phyloP scores from a whole-genome alignment of 2,888 invertebrate species.

The Sphecodes monilicornis region DNA sequence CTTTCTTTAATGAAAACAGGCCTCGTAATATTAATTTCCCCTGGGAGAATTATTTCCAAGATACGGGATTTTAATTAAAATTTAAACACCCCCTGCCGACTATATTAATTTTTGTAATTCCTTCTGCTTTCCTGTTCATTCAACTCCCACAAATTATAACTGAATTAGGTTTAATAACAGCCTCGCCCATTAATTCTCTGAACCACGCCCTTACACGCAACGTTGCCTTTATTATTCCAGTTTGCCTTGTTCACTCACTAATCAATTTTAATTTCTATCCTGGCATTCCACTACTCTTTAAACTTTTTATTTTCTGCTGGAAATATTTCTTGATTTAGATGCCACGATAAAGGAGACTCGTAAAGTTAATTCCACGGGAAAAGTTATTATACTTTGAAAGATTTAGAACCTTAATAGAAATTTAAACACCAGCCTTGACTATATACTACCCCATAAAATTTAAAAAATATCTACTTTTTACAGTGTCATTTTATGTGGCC shows the following conservation, averaged over 20 bases:
- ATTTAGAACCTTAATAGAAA: neutral
- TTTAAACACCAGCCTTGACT: neutral
- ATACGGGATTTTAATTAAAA: neutral
- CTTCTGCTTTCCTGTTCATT: neutral
- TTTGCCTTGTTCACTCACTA: neutral
- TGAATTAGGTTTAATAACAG: slow-evolving; percentile 4
- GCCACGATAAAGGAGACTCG: neutral
- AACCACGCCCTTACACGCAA: neutral
- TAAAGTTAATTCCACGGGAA: neutral
- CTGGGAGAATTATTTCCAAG: neutral
- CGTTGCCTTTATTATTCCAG: neutral
- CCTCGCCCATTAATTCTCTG: neutral
- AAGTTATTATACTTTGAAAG: neutral
- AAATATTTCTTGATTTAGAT: slow-evolving; percentile 2
- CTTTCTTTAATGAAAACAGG: neutral
- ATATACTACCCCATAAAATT: neutral
- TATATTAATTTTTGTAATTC: neutral
- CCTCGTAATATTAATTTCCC: neutral
- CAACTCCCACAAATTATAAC: neutral
- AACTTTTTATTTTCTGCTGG: neutral
- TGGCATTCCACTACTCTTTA: neutral
- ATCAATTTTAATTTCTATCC: slow-evolving; percentile 3
- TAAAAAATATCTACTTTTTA: neutral
- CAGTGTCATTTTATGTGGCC: neutral
- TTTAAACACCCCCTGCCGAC: neutral